Percentiles rank a stretch among this genome's conserved stretches.
Evolutionary conservation across 2,113 vertebrate species (phyloP).

Genomic region (Semnornis frantzii): DNA sequence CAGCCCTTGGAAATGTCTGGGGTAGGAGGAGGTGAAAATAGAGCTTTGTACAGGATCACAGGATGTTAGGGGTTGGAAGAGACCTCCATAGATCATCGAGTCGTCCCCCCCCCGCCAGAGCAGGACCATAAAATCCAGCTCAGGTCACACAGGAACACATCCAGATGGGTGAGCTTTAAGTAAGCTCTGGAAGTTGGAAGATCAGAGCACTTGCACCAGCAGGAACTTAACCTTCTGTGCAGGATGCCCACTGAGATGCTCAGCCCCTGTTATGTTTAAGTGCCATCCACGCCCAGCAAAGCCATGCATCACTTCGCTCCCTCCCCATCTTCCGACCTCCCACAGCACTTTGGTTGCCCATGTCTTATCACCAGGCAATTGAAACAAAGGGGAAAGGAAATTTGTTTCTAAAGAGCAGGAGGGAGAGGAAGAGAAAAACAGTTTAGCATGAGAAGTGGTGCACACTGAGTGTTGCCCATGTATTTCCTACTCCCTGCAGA

Average conservation of each 20-base stretch:
- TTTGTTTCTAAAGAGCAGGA: neutral
- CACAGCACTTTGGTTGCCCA: neutral
- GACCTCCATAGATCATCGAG: no score
- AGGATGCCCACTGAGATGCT: neutral
- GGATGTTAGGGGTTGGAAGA: no score
- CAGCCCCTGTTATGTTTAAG: neutral
- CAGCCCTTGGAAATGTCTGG: neutral
- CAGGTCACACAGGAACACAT: no score
- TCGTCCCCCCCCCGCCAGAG: no score
- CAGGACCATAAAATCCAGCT: no score
- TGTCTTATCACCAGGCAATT: neutral
- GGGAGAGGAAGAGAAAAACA: neutral
- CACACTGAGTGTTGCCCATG: neutral
- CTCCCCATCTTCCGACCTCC: neutral
- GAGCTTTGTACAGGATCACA: neutral
- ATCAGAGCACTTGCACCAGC: neutral
- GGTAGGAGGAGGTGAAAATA: neutral
- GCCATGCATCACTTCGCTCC: neutral
- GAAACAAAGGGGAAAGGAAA: constrained; percentile 41
- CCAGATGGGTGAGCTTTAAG: neutral
- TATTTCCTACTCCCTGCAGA: constrained; percentile 45
- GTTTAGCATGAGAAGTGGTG: neutral
- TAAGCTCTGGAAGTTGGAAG: neutral
- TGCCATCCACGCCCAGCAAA: neutral
- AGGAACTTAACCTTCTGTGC: neutral